Base-by-base conservation (phyloP, 2,888 invertebrate species). In the Brachynemurus nebulosus region DNA sequence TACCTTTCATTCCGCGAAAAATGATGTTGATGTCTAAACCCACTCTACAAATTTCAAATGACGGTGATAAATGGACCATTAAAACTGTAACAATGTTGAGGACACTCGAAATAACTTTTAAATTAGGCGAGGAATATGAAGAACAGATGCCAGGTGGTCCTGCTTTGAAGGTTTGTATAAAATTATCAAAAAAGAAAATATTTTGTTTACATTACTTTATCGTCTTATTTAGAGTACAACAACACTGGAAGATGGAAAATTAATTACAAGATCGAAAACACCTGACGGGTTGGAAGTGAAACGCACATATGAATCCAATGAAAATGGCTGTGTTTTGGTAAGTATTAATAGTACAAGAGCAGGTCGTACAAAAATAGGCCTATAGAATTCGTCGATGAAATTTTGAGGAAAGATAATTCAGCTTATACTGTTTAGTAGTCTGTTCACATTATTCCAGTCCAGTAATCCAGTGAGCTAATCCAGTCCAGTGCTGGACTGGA, bases 21-120 rank as follows among this genome's bases (percentile, higher is more conserved):
- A 74, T 79, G 72, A 76, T 79, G 72, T 55, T 64, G 16, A 61
- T 71, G 55, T 68, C 76, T 33, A 74, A 70, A 46, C 79, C 79
- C 4, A 55, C 67, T 3, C 63, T 80, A 65, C 74, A 76, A 60
- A 73, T 80, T 19, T 53, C 33, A 4, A 52, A 60, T 36, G 70
- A 74, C 35, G 69, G 66, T 42, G 73, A 73, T 3, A 61, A 60
- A 38, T 78, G 76, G 74, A 68, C 65, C 0, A 70, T 79, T 19
- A 72, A 71, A 50, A 72, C 67, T 43, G 61, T 66, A 16, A 74
- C 78, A 1, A 53, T 76, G 40, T 51, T 79, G 38, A 66, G 74
- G 49, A 76, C 74, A 7, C 59, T 63, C 5, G 69, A 71, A 53
- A 54, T 51, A 21, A 70, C 62, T 45, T 79, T 79, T 55, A 71